These are phyloP conservation scores for Sebastes trivittatus DNA, from an alignment of 2,797 vertebrate genomes.

Conservation along the genomic window DNA sequence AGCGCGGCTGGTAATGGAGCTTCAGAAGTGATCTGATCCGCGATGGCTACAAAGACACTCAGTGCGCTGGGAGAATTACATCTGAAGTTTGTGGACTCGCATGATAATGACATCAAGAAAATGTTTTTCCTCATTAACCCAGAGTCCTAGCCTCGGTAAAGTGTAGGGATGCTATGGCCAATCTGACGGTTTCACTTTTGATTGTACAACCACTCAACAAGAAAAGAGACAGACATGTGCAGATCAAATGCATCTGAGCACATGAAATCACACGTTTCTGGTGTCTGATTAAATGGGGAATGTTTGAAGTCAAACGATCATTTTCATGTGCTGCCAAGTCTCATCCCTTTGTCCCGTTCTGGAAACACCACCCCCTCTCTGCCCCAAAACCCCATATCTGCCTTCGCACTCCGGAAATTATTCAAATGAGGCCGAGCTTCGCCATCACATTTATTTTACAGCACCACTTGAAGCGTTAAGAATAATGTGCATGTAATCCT, in stretches of 20 bases:
- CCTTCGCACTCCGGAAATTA: slow-evolving; percentile 68
- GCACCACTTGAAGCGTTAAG: slow-evolving; percentile 68
- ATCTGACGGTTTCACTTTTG: slow-evolving; percentile 16
- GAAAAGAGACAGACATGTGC: slow-evolving; percentile 12
- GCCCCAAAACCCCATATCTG: slow-evolving; percentile 47
- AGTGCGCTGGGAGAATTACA: slow-evolving; percentile 17
- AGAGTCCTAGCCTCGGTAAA: background rate
- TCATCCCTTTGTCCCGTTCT: slow-evolving; percentile 47
- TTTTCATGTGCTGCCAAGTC: slow-evolving; percentile 58
- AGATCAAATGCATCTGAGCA: slow-evolving; percentile 43
- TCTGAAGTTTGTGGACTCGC: slow-evolving; percentile 12
- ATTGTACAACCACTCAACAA: slow-evolving; percentile 21
- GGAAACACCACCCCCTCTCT: slow-evolving; percentile 31
- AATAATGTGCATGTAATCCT: slow-evolving; percentile 73
- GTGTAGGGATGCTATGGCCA: background rate
- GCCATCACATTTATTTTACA: slow-evolving; percentile 69
- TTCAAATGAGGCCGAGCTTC: slow-evolving; percentile 70
- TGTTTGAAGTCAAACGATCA: slow-evolving; percentile 66
- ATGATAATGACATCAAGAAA: slow-evolving; percentile 14
- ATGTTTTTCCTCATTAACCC: slow-evolving; percentile 46
- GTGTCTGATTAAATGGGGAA: slow-evolving; percentile 52
- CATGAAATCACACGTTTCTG: slow-evolving; percentile 38
- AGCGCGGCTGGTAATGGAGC: slow-evolving; percentile 67
- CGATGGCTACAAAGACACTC: slow-evolving; percentile 40
- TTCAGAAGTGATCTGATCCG: slow-evolving; percentile 64